phyloP scores from a whole-genome alignment of 2,113 vertebrate genomes.

The Apeltes quadracus region DNA sequence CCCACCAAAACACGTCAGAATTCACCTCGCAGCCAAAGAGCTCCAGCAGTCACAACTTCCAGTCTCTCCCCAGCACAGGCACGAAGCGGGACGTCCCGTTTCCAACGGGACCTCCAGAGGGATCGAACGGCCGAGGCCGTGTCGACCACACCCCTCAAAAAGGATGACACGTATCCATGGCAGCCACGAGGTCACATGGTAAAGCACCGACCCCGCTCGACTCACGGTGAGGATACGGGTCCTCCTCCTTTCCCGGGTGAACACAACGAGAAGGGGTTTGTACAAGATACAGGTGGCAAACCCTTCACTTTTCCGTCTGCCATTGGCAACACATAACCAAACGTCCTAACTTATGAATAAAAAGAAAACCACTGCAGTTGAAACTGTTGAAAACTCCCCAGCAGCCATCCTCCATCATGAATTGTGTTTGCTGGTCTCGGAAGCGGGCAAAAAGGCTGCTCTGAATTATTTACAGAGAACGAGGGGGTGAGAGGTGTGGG shows the following conservation, averaged over 20 bases:
- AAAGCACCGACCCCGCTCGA: not conserved
- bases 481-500: conserved; percentile 69
- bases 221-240: not conserved
- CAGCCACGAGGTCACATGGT: not conserved
- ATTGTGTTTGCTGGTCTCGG: conserved; percentile 32
- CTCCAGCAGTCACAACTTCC: conserved; percentile 41
- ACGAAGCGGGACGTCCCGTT: conserved; percentile 65
- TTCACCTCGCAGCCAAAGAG: conserved; percentile 11
- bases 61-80: conserved; percentile 20
- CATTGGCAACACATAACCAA: not conserved
- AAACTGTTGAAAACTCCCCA: conserved; percentile 17
- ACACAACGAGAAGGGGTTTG: not conserved
- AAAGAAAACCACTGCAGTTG: not conserved
- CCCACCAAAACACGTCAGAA: not conserved
- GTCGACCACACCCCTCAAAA: conserved; percentile 15
- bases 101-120: conserved; percentile 47
- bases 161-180: not conserved
- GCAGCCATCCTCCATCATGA: conserved; percentile 27
- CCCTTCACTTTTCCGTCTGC: conserved; percentile 1
- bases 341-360: not conserved
- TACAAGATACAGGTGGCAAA: not conserved
- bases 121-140: conserved; percentile 47
- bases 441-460: conserved; percentile 53
- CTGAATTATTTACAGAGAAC: conserved; percentile 74
- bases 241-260: not conserved